These are phyloP conservation scores for Puntigrus tetrazona DNA, from an alignment of 2,113 vertebrate species.

Conservation along the genomic window DNA sequence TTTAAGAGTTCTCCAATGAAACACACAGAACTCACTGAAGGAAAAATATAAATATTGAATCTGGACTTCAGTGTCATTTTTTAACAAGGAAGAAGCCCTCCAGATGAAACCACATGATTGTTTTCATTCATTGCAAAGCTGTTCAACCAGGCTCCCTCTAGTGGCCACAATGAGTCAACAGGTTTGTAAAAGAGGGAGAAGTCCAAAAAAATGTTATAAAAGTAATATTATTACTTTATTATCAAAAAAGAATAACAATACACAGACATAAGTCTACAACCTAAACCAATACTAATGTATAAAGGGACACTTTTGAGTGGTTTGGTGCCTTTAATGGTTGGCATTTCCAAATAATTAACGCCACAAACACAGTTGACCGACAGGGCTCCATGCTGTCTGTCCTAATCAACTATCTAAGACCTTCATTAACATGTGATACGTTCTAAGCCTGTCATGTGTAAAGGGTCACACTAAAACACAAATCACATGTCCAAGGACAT, in stretches of 20 bases:
- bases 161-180: slow-evolving; percentile 26
- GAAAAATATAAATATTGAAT: slow-evolving; percentile 29
- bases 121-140: slow-evolving; percentile 29
- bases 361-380: slow-evolving; percentile 59
- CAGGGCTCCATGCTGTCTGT: slow-evolving; percentile 71
- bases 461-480: slow-evolving; percentile 23
- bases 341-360: slow-evolving; percentile 65
- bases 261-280: slow-evolving; percentile 36
- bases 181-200: neutral
- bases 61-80: slow-evolving; percentile 21
- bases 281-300: neutral
- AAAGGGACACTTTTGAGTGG: slow-evolving; percentile 27
- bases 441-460: slow-evolving; percentile 23
- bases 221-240: neutral
- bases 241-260: neutral
- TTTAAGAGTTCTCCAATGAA: slow-evolving; percentile 10
- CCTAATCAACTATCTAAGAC: slow-evolving; percentile 61
- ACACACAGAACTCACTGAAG: neutral
- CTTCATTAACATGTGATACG: slow-evolving; percentile 63
- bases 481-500: neutral
- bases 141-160: slow-evolving; percentile 40
- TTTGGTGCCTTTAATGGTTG: neutral
- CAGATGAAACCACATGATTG: slow-evolving; percentile 1
- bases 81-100: neutral
- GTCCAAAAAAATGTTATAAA: neutral